A percentile compares a stretch with the other conserved stretches of the same genome.
phyloP scores from a whole-genome alignment of 2,888 invertebrate genomes.

The Nomada goodeniana region DNA sequence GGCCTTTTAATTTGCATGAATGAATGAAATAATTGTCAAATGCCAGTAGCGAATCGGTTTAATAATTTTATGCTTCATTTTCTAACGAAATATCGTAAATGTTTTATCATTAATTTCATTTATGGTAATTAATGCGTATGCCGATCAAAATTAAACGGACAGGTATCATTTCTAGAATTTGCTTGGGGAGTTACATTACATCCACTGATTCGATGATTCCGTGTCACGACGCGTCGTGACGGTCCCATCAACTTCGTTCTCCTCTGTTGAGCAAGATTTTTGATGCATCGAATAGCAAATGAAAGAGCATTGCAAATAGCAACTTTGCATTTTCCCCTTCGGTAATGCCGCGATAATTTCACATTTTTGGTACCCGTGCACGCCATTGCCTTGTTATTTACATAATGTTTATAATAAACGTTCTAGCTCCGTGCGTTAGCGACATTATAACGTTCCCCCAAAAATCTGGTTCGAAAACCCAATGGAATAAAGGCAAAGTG shows the following conservation, averaged over 20 bases:
- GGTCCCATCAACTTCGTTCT: constrained; percentile 29
- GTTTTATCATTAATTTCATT: constrained; percentile 38
- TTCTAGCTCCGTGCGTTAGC: not conserved
- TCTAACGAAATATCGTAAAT: constrained; percentile 3
- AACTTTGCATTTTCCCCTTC: not conserved
- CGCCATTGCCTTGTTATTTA: not conserved
- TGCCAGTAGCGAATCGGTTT: no score
- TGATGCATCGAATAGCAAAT: constrained; percentile 14
- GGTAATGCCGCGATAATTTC: not conserved
- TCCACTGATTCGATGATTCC: constrained; percentile 19
- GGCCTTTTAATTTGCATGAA: no score
- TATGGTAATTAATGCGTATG: constrained; percentile 26
- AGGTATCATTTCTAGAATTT: constrained; percentile 31
- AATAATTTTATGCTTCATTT: constrained; percentile 4
- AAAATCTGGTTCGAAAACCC: not conserved
- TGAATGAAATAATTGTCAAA: no score
- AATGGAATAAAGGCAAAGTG: not conserved
- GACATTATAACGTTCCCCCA: not conserved
- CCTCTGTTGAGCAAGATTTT: constrained; percentile 14
- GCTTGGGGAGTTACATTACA: constrained; percentile 39
- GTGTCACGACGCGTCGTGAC: not conserved
- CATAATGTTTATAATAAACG: not conserved
- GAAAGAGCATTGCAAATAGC: constrained; percentile 1
- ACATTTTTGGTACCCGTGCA: not conserved
- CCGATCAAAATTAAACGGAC: constrained; percentile 32